A percentile compares a stretch with the other conserved stretches of the same genome.
phyloP scores from a whole-genome alignment of 2,113 vertebrate species.

The Alligator sinensis region DNA sequence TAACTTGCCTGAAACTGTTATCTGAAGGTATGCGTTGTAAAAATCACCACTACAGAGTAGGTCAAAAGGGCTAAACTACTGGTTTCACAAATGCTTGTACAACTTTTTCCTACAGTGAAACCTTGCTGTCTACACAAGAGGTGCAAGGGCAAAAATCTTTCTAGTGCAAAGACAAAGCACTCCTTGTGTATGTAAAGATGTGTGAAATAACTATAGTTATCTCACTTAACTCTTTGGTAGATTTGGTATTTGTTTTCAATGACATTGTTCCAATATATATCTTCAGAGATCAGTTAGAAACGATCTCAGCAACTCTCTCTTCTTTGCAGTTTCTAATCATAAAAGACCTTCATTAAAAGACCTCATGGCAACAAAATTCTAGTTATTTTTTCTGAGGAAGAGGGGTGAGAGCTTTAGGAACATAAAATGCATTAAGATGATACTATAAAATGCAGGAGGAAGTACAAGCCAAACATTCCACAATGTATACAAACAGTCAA shows the following conservation, averaged over 20 bases:
- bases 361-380: neutral
- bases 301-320: neutral
- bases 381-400: accelerated
- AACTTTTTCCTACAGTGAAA: too few relatives aligned
- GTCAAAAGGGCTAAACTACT: too few relatives aligned
- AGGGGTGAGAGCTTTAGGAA: neutral
- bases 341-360: neutral
- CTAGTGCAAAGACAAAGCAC: too few relatives aligned
- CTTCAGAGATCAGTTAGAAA: neutral
- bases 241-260: too few relatives aligned
- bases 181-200: too few relatives aligned
- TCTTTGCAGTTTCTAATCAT: neutral
- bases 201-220: neutral
- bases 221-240: neutral
- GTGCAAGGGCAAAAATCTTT: too few relatives aligned
- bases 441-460: neutral
- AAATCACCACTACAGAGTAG: too few relatives aligned
- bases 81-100: too few relatives aligned
- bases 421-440: neutral
- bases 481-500: neutral
- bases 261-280: neutral
- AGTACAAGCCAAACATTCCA: neutral
- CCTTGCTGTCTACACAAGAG: too few relatives aligned
- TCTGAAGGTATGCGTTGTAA: too few relatives aligned
- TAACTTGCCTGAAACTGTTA: too few relatives aligned